phyloP scores from a whole-genome alignment of 1,140 invertebrate genomes.

The Trypoxylus dichotomus region DNA sequence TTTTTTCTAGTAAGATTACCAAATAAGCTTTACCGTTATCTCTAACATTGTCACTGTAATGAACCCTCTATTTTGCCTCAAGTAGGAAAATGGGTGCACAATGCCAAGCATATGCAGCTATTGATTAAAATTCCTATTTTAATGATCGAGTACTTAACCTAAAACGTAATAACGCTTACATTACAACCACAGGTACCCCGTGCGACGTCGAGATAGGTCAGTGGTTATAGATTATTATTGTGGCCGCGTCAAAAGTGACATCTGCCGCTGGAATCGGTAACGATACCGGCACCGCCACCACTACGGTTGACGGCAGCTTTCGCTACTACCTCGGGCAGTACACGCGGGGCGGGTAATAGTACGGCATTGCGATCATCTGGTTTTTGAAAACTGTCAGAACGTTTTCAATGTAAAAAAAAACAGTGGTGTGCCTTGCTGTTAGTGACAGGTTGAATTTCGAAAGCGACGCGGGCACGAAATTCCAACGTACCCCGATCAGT shows the following conservation, averaged over 20 bases:
- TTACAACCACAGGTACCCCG: background rate
- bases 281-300: background rate
- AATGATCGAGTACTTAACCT: background rate
- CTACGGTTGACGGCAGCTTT: background rate
- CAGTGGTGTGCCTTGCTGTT: background rate
- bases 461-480: background rate
- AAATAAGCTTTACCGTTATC: too few species aligned
- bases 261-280: conserved; percentile 7
- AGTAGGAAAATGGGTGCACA: too few species aligned
- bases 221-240: conserved; percentile 16
- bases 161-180: background rate
- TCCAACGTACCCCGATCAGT: background rate
- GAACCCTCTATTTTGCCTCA: too few species aligned
- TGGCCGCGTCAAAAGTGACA: background rate
- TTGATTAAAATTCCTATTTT: background rate
- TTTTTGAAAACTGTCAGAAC: conserved; percentile 22
- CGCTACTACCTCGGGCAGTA: background rate
- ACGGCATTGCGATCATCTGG: conserved; percentile 18
- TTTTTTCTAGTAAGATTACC: too few species aligned
- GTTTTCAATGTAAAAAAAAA: conserved; percentile 19
- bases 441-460: background rate
- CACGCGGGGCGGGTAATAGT: conserved; percentile 11
- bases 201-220: background rate
- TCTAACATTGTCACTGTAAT: too few species aligned
- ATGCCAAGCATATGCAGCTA: too few species aligned